Base-by-base conservation (phyloP, 2,888 invertebrate genomes). In the Caenorhabditis sinica region DNA sequence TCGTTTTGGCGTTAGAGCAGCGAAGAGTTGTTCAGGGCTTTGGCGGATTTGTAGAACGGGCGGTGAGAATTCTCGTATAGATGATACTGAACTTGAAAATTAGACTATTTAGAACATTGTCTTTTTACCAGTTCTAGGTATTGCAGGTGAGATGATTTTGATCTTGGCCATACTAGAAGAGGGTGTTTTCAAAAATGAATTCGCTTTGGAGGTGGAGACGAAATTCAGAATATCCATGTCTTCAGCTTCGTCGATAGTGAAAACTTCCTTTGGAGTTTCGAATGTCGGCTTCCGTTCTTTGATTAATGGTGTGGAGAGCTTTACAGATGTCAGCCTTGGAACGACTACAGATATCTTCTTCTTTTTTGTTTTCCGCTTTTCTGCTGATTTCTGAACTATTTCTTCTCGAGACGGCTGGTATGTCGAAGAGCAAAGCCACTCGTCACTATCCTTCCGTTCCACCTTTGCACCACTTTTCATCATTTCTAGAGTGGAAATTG, bases 361-460 rank as follows among this genome's bases (percentile, higher is more conserved):
- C 40, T 69, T 74, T 49, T 25, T 63, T 13, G 49, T 1, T 56
- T 13, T 36, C 45, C 60, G 36, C 30, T 25, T 23, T 45, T 83
- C 63, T 3, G 20, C n/a, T 1, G 66, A 56, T 17, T 68, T 63
- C 17, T 40, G 49, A 20, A 75, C 15, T 65, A 82, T 72, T 82
- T 85, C 85, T 8, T 68, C 51, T n/a, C 36, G 56, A 63, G 28
- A 69, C 25, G 85, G 85, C 15, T 56, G 65, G 33, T 85, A 72
- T 20, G 76, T 85, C 11, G 72, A 76, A 13, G 85, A 77, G 33
- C 85, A 85, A n/a, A 85, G 56, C 85, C 85, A 85, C 40, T 85
- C 85, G 40, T 85, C 85, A 20, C 73, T 73, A 3, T 80, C 68
- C 25, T 84, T 51, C 23, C 75, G 33, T 49, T 36, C 11, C 23